Conservation (phyloP, 2,113 vertebrate species). For the Triplophysa dalaica region DNA sequence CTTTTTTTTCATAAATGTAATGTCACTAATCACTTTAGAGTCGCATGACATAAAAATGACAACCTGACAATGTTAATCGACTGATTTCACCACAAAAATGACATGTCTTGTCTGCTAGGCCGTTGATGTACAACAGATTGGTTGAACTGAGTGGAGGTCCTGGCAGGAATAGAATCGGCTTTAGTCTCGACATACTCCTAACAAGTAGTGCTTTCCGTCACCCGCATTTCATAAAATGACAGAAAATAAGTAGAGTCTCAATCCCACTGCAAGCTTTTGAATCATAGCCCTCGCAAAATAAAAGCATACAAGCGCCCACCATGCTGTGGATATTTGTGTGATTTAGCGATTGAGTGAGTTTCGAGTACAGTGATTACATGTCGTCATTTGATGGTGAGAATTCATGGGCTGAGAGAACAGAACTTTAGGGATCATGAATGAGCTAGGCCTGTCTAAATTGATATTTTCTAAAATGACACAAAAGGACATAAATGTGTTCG, state of each 20-base stretch:
- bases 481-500: background rate
- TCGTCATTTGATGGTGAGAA: background rate
- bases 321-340: background rate
- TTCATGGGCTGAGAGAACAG: background rate
- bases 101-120: background rate
- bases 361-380: background rate
- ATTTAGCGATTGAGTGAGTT: background rate
- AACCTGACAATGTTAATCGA: no score
- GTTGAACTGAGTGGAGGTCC: slow-evolving; percentile 23
- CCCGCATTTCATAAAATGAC: slow-evolving; percentile 7
- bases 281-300: slow-evolving; percentile 14
- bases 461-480: background rate
- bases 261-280: slow-evolving; percentile 6
- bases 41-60: no score
- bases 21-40: no score
- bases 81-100: no score
- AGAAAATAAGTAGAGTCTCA: slow-evolving; percentile 12
- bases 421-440: background rate
- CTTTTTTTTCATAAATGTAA: no score
- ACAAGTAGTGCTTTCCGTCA: background rate
- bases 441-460: background rate
- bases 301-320: slow-evolving; percentile 6
- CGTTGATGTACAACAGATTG: slow-evolving; percentile 2
- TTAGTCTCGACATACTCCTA: slow-evolving; percentile 27
- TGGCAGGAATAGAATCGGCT: slow-evolving; percentile 18